Evolutionary conservation across 1,140 invertebrate genomes (phyloP), one percentile per base, ranked within the genome.

Genomic region (Hylaeus volcanicus): DNA sequence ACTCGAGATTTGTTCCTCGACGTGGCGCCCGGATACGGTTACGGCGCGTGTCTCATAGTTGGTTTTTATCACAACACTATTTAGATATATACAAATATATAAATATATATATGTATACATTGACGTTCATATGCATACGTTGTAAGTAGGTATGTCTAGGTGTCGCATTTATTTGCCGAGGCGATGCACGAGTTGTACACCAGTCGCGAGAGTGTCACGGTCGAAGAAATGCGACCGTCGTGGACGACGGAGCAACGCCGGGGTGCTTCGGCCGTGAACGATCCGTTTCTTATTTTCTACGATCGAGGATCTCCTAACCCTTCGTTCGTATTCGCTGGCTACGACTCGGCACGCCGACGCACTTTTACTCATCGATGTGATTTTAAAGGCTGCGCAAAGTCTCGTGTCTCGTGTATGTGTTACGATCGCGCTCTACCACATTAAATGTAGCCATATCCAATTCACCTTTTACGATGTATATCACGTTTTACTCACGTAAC

Each of bases 351-450:
- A 81, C 81, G 85, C 76, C 73, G 45, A 82, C 71, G 81, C 86
- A 89, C 70, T 88, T 84, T 89, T 91, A 92, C 90, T 92, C 90
- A 91, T 92, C 86, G 88, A 92, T 92, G 91, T 92, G 91, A 92
- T 92, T 92, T 92, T 88, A 90, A 90, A 82, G 79, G 88, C 86
- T 89, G 85, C 90, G 91, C 91, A 91, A 90, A 90, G 89, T 91
- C 91, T 90, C 90, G 90, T 93, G 89, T 93, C 88, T 92, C 90
- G 91, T 93, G 90, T 93, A 92, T 89, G 91, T 92, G 89, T 92
- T 92, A 89, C 79, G 79, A 90, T 91, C 89, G 89, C 89, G 90
- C 88, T 91, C 88, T 89, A 88, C 79, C 90, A 84, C 64, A 79
- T 90, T 89, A 89, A 71, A 89, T 82, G 86, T 90, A 90, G 85